These are phyloP conservation scores for Colletes collaris DNA, from an alignment of 2,888 invertebrate genomes.

Conservation along the genomic window DNA sequence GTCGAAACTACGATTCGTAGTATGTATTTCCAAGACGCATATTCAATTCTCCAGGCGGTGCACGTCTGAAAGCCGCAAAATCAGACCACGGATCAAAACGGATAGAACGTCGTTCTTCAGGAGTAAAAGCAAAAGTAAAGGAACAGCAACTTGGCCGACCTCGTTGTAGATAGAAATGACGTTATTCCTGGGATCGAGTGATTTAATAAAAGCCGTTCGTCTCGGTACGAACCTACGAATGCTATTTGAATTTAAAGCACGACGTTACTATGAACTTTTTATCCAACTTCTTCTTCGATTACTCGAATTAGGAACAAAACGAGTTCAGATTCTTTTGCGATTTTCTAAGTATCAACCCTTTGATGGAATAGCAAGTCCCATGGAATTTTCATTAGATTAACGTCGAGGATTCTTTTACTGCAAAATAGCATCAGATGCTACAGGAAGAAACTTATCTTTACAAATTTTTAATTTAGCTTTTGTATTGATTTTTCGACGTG, in stretches of 20 bases:
- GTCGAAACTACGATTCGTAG: neutral
- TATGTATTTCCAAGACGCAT: neutral
- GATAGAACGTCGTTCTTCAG: slow-evolving; percentile 7
- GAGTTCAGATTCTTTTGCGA: neutral
- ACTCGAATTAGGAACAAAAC: neutral
- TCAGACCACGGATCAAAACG: neutral
- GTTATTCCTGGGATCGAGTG: slow-evolving; percentile 47
- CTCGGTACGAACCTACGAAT: slow-evolving; percentile 22
- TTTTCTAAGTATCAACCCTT: neutral
- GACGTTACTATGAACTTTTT: slow-evolving; percentile 15
- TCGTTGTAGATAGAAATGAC: slow-evolving; percentile 48
- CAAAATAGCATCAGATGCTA: too few species aligned
- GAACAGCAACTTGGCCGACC: slow-evolving; percentile 24
- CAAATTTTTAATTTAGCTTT: too few species aligned
- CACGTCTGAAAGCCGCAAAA: neutral
- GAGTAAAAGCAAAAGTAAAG: slow-evolving; percentile 21
- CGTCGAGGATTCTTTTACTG: too few species aligned
- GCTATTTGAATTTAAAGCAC: slow-evolving; percentile 35
- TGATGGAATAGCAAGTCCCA: too few species aligned
- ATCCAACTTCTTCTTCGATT: neutral
- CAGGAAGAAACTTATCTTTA: too few species aligned
- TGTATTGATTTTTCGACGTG: too few species aligned
- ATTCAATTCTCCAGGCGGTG: neutral
- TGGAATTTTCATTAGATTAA: too few species aligned
- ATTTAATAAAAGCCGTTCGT: slow-evolving; percentile 55